Evolutionary conservation across 2,113 vertebrate species (phyloP).

Genomic region (Scolopax mira): DNA sequence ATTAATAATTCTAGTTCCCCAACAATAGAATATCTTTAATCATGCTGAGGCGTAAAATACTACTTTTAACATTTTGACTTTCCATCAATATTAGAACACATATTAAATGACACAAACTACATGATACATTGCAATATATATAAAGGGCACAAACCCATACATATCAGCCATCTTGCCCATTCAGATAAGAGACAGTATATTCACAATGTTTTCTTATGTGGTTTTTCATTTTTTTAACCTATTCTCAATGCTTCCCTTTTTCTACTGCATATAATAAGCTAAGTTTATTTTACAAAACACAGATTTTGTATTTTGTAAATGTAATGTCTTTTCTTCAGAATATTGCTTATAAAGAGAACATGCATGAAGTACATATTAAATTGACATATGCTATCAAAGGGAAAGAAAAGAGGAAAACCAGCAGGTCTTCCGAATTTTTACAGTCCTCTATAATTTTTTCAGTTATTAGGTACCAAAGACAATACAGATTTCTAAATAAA

Average conservation of each 20-base stretch:
- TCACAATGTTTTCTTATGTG: not conserved
- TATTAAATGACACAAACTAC: not conserved
- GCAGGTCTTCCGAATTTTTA: not conserved
- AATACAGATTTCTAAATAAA: not conserved
- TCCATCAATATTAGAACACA: not conserved
- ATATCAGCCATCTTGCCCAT: not conserved
- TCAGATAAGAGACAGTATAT: not conserved
- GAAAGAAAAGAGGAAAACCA: not conserved
- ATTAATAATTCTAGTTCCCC: not conserved
- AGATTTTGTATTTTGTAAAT: too few species aligned
- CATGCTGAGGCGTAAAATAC: not conserved
- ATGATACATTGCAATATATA: not conserved
- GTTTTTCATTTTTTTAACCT: not conserved
- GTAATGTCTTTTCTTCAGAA: not conserved
- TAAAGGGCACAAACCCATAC: not conserved
- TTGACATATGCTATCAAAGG: not conserved
- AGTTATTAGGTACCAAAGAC: not conserved
- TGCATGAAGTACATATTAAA: not conserved
- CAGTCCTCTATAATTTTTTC: not conserved
- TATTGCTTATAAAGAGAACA: not conserved
- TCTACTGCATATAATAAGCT: not conserved
- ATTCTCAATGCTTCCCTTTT: not conserved
- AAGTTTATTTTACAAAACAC: not conserved
- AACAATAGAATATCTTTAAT: not conserved
- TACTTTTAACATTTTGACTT: conserved; percentile 17